These are phyloP conservation scores for Salvator merianae DNA, from an alignment of 2,113 vertebrate genomes.

Conservation along the genomic window DNA sequence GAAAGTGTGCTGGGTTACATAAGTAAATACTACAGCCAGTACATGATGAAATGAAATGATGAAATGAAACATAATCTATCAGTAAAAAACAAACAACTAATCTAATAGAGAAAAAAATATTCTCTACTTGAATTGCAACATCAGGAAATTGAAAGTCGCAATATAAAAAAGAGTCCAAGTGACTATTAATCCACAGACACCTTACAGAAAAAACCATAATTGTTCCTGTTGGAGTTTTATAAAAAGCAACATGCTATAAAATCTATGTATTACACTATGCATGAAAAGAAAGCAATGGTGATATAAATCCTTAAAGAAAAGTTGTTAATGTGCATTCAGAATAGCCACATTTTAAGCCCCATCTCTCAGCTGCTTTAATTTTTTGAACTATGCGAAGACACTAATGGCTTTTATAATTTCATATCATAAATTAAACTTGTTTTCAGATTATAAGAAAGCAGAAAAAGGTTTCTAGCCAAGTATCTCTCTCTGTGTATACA, in stretches of 20 bases:
- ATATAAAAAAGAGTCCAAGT: not conserved
- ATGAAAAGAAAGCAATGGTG: slow-evolving; percentile 10
- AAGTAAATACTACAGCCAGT: not conserved
- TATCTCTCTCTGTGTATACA: not conserved
- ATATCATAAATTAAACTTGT: slow-evolving; percentile 17
- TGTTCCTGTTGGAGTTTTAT: slow-evolving; percentile 33
- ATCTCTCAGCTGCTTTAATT: slow-evolving; percentile 36
- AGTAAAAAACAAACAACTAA: not conserved
- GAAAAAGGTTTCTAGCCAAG: slow-evolving; percentile 5
- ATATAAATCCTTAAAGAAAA: slow-evolving; percentile 42
- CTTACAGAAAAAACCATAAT: not conserved
- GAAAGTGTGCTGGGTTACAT: fast-evolving
- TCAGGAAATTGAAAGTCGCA: not conserved
- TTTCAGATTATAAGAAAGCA: not conserved
- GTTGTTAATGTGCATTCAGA: slow-evolving; percentile 14
- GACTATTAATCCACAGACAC: slow-evolving; percentile 25
- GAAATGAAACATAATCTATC: not conserved
- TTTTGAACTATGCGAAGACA: slow-evolving; percentile 43
- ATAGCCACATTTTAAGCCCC: slow-evolving; percentile 23
- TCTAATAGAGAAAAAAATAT: not conserved
- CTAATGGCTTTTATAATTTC: slow-evolving; percentile 29
- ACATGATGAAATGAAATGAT: not conserved
- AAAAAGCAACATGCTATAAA: slow-evolving; percentile 27
- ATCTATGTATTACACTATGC: not conserved
- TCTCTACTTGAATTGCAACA: slow-evolving; percentile 20